Base-by-base conservation (phyloP, 2,888 invertebrate species). In the Orchesella flavescens region DNA sequence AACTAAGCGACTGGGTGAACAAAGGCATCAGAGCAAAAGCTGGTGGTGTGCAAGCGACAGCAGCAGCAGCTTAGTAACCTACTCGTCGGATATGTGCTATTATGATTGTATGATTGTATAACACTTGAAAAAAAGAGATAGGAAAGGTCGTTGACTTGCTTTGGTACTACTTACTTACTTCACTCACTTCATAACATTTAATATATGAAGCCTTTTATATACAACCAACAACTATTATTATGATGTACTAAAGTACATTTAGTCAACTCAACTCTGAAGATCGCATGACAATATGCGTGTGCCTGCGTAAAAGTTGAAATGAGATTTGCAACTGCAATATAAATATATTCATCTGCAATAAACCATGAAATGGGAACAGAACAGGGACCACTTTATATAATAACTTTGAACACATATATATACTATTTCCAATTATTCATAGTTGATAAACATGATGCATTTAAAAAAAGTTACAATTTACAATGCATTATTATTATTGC, bases 81-180 rank as follows among this genome's bases (percentile, higher is more conserved):
- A 63, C 63, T 74, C 74, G 57, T 81, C 74, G 81, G 81, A 81
- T 81, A 75, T 81, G 74, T 68, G 43, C 74, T 81, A 74, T 74
- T 81, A 74, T 81, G 74, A 69, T 81, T 81, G 74, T 81, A 74
- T 81, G 74, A 69, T 81, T 81, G 74, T 81, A 81, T 81, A 81
- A 81, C 81, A 74, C 74, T 68, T 81, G 61, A 81, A 81, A 73
- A 81, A 73, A 81, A 49, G 65, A 81, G 74, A 81, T 74, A 75
- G 74, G 74, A 74, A 81, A 81, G 81, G 81, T 81, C 81, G 81
- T 81, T 81, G 81, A 81, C 81, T 81, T 53, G 55, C 5, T 72
- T 75, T 80, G 80, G 73, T 73, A 80, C 80, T 80, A 80, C 80
- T 80, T 80, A 80, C 80, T 80, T 73, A 80, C 73, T 73, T 73